Base-by-base conservation (phyloP, 2,888 invertebrate genomes). In the Ctenicera cuprea region DNA sequence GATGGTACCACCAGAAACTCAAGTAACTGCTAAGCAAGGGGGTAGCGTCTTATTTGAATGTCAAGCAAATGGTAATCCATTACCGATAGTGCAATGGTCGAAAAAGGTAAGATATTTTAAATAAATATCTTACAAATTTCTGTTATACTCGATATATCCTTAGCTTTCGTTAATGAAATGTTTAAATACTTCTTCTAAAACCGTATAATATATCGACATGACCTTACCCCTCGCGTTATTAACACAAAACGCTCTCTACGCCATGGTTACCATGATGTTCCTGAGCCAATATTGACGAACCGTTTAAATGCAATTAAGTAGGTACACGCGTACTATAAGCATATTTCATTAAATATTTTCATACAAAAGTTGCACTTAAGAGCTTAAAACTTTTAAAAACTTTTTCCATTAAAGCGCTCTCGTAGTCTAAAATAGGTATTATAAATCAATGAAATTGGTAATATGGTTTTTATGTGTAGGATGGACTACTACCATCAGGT, bases 11-110 rank as follows among this genome's bases (percentile, higher is more conserved):
- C 82, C 85, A 20, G 86, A 82, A 68, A 87, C 85, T 8, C 85
- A 86, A 77, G 82, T 86, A 0, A 87, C 85, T 0, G 81, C 86
- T 1, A 81, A 86, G 67, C 86, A 88, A 81, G 88, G 88, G 0
- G 86, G 87, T 4, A 83, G 87, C 1, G 87, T 88, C 2, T 86
- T 86, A 0, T 85, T 90, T 75, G 85, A 87, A 74, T 89, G 89
- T 77, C 85, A 87, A 54, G 87, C 87, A 0, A 85, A 83, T 18
- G 90, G 89, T 43, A 87, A 87, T 79, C 89, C 89, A 0, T 80
- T 82, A 45, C 89, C 90, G 3, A 83, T 83, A 0, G 87, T 89
- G 11, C 87, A 87, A 71, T 90, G 89, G 89, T 86, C 87, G 12
- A 88, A 86, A 80, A 87, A 86, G 83, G 87, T 87, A 80, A 80